phyloP scores from a whole-genome alignment of 2,888 invertebrate genomes.

The Stenotaenia linearis region DNA sequence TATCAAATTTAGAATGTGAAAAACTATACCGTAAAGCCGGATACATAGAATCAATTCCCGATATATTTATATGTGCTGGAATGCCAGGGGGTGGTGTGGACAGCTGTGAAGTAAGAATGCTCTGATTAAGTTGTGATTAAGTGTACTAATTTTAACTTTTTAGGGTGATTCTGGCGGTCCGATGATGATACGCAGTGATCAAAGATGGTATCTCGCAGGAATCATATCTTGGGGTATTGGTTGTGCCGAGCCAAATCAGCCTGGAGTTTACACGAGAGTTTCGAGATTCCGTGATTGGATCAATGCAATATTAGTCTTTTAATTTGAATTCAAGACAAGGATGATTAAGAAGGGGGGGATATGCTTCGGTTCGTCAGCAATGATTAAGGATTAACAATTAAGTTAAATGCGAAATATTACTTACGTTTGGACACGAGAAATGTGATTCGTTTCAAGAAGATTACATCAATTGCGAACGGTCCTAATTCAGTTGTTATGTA shows the following conservation, averaged over 20 bases:
- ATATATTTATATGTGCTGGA: conserved; percentile 90
- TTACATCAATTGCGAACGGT: no score
- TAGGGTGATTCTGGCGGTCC: conserved; percentile 93
- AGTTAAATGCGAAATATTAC: no score
- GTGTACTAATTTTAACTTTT: conserved; percentile 38
- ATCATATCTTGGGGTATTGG: conserved; percentile 36
- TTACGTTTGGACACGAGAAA: no score
- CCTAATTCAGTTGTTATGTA: no score
- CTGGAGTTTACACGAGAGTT: conserved; percentile 86
- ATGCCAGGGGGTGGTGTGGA: conserved; percentile 82
- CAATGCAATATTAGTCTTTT: conserved; percentile 46
- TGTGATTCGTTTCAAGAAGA: no score
- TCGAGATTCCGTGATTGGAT: conserved; percentile 89
- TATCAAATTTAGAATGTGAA: conserved; percentile 84
- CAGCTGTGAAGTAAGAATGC: conserved; percentile 67
- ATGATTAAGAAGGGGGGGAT: no score
- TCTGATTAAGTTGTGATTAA: background rate
- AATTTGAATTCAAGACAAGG: background rate
- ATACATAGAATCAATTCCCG: conserved; percentile 87
- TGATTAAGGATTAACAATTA: no score
- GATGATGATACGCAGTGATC: conserved; percentile 72
- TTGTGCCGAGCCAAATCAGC: conserved; percentile 83
- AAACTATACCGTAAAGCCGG: conserved; percentile 85
- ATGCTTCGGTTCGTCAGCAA: no score
- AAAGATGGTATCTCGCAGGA: conserved; percentile 79